Base-by-base conservation (phyloP, 1,140 invertebrate species). In the Ephestia elutella region DNA sequence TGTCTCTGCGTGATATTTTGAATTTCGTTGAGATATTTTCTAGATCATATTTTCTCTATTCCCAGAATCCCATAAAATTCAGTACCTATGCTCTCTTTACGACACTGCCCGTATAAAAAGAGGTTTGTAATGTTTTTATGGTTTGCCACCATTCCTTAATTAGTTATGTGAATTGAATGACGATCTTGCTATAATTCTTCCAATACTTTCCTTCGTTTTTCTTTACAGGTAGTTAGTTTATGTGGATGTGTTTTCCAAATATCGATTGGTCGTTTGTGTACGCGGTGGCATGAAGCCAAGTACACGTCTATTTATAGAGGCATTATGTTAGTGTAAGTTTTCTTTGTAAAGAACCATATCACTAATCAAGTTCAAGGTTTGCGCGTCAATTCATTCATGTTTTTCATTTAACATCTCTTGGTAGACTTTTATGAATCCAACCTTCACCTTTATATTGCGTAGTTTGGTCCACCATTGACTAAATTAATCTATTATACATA, bases 211-310 rank as follows among this genome's bases (percentile, higher is more conserved):
- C n/a, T n/a, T n/a, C n/a, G n/a, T n/a, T 32, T 32, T 32, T 32
- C 30, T 32, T 9, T 28, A 28, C 8, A 28, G 25, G 3, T 28
- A n/a, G n/a, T n/a, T n/a, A n/a, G n/a, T n/a, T n/a, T n/a, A n/a
- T n/a, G n/a, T n/a, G 9, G 30, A 11, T 32, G 9, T 32, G 30
- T 32, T 32, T 32, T 32, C 25, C 38, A 44, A 17, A 44, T 44
- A 15, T 35, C 13, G 32, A 44, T 44, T 5, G 3, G 5, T 44
- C 13, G 38, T 44, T 44, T n/a, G 38, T 71, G 66, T 62, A 62
- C 59, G 49, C 51, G 20, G 53, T 78, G 78, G 75, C 73, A 54
- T 20, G 7, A 56, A 58, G 78, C 75, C 78, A 80, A 78, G 35
- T 64, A 35, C 21, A 35, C 18, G 49, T 21, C 57, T 80, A 77